Percentiles rank a stretch among this genome's conserved stretches.
Conservation (phyloP, 2,797 vertebrate genomes). For the Myotis findleyi region DNA sequence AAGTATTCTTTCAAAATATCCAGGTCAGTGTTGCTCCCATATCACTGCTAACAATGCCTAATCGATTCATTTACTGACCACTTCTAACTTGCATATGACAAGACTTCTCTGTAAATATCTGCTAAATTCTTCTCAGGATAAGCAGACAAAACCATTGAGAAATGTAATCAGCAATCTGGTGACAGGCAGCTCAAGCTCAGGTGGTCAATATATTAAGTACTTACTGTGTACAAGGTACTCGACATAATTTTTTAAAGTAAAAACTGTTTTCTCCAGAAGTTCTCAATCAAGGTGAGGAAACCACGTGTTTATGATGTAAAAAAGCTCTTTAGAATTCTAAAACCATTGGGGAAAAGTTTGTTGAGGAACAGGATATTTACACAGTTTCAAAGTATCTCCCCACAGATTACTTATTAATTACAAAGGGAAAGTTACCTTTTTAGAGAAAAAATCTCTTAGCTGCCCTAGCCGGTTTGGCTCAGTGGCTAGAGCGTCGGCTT, state of each 20-base stretch:
- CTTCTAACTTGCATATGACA: not conserved
- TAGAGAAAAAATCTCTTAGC: not conserved
- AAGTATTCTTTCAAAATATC: slow-evolving; percentile 42
- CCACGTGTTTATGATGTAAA: not conserved
- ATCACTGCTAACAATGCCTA: not conserved
- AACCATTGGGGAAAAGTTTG: not conserved
- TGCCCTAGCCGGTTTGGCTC: too few relatives aligned
- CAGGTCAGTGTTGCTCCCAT: not conserved
- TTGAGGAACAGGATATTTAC: slow-evolving; percentile 39
- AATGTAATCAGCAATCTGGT: slow-evolving; percentile 29
- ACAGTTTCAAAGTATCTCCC: slow-evolving; percentile 36
- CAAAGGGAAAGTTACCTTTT: slow-evolving; percentile 14
- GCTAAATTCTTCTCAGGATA: slow-evolving; percentile 8
- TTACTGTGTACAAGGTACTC: not conserved
- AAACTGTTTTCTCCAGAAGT: slow-evolving; percentile 15
- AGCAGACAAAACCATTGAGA: slow-evolving; percentile 46
- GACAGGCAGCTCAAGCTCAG: not conserved
- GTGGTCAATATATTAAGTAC: not conserved
- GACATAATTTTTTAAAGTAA: slow-evolving; percentile 17
- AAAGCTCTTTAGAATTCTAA: slow-evolving; percentile 49
- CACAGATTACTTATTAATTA: slow-evolving; percentile 55
- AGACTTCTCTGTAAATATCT: not conserved
- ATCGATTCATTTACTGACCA: not conserved
- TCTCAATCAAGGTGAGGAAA: not conserved
- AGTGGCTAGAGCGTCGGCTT: too few relatives aligned